Percentiles rank a stretch among this genome's conserved stretches.
These are phyloP conservation scores for Drosophila pectinifera DNA, from an alignment of 1,140 invertebrate genomes.

Conservation along the genomic window DNA sequence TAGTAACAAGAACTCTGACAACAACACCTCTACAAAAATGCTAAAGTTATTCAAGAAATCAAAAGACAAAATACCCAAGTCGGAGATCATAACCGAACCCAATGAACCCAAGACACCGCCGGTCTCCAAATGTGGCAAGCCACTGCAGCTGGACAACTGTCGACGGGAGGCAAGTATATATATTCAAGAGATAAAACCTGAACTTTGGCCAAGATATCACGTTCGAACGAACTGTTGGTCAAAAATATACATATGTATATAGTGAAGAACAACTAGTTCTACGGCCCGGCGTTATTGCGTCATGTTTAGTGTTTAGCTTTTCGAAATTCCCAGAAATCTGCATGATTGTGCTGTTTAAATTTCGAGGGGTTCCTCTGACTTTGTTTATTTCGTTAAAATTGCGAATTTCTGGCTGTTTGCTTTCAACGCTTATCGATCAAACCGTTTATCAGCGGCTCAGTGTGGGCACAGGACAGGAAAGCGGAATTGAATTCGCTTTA, in stretches of 20 bases:
- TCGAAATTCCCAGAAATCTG: constrained; percentile 15
- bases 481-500: constrained; percentile 3
- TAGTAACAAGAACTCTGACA: constrained; percentile 12
- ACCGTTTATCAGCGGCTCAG: constrained; percentile 27
- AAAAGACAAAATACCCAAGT: constrained; percentile 81
- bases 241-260: constrained; percentile 1
- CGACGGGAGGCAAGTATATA: constrained; percentile 83
- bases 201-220: constrained; percentile 36
- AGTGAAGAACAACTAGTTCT: not conserved
- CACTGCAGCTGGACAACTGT: constrained; percentile 75
- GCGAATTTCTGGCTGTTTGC: constrained; percentile 12
- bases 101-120: constrained; percentile 67
- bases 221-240: constrained; percentile 11
- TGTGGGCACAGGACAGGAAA: constrained; percentile 14
- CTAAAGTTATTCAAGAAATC: constrained; percentile 79
- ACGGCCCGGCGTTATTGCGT: constrained; percentile 21
- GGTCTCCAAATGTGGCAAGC: constrained; percentile 81
- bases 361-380: constrained; percentile 3
- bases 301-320: constrained; percentile 9
- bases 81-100: constrained; percentile 79
- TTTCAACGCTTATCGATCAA: constrained; percentile 25
- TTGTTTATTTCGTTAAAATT: constrained; percentile 10
- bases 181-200: constrained; percentile 18
- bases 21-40: constrained; percentile 56
- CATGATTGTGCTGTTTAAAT: not conserved